A percentile compares a stretch with the other conserved stretches of the same genome.
phyloP scores from a whole-genome alignment of 2,888 invertebrate species.

The Syritta pipiens region DNA sequence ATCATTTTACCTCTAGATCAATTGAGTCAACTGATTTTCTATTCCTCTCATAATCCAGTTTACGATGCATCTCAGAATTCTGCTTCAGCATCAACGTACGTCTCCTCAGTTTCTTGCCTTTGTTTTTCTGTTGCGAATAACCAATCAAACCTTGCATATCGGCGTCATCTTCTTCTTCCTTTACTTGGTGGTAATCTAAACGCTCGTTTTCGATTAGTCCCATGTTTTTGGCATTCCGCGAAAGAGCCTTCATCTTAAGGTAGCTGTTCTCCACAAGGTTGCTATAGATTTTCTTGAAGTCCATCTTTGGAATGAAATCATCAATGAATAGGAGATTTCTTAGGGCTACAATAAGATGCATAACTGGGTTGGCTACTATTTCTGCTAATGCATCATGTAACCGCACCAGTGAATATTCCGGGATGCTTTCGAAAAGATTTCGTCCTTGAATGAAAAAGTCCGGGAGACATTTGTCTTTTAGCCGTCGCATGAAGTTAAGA shows the following conservation, averaged over 20 bases:
- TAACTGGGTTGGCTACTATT: constrained; percentile 86
- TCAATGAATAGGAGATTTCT: constrained; percentile 84
- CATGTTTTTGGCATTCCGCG: constrained; percentile 72
- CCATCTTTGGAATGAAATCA: constrained; percentile 84
- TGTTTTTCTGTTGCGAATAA: constrained; percentile 80
- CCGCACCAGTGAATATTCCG: constrained; percentile 82
- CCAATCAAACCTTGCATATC: constrained; percentile 79
- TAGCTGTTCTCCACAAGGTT: constrained; percentile 81
- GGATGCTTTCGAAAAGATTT: constrained; percentile 87
- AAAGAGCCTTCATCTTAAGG: constrained; percentile 75
- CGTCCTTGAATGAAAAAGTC: constrained; percentile 88
- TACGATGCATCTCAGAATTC: constrained; percentile 71
- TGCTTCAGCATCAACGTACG: constrained; percentile 77
- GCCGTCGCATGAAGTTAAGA: constrained; percentile 82
- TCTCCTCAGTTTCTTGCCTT: constrained; percentile 81
- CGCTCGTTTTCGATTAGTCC: constrained; percentile 12
- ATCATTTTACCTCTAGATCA: constrained; percentile 80
- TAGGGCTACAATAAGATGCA: constrained; percentile 85
- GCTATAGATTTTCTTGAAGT: constrained; percentile 82
- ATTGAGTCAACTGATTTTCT: constrained; percentile 80
- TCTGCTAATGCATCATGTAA: constrained; percentile 85
- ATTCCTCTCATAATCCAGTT: constrained; percentile 70
- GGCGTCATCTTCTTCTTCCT: constrained; percentile 76
- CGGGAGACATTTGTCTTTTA: constrained; percentile 83
- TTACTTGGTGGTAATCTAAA: constrained; percentile 64